These are phyloP conservation scores for Cephalotes varians DNA, from an alignment of 2,888 invertebrate species.

Conservation along the genomic window DNA sequence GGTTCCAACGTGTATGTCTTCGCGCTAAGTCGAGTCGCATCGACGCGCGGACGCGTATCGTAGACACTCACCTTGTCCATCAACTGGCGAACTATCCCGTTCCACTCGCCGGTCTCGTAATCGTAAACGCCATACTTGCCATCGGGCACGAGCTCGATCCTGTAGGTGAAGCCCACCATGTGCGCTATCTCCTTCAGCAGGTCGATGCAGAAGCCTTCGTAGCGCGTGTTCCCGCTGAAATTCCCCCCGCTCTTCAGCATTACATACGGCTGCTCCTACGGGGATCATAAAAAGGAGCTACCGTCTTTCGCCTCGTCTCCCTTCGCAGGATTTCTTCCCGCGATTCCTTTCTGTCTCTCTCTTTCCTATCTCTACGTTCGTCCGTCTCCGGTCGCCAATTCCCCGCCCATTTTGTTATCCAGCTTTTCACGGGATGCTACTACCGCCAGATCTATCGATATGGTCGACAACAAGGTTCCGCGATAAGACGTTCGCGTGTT, in stretches of 20 bases:
- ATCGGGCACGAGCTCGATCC: slow-evolving; percentile 89
- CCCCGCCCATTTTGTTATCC: slow-evolving; percentile 45
- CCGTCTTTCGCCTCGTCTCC: slow-evolving; percentile 64
- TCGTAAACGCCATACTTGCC: slow-evolving; percentile 92
- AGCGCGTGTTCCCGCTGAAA: slow-evolving; percentile 88
- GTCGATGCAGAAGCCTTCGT: slow-evolving; percentile 92
- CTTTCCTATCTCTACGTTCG: slow-evolving; percentile 13
- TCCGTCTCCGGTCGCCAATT: slow-evolving; percentile 9
- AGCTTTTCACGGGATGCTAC: background rate
- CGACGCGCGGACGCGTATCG: background rate
- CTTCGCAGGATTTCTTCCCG: background rate
- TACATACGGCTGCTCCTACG: slow-evolving; percentile 88
- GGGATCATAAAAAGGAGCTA: slow-evolving; percentile 81
- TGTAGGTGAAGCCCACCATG: slow-evolving; percentile 90
- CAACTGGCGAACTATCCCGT: slow-evolving; percentile 89
- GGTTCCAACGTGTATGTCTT: background rate
- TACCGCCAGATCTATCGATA: slow-evolving; percentile 13
- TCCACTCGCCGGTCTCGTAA: slow-evolving; percentile 91
- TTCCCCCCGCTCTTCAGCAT: slow-evolving; percentile 87
- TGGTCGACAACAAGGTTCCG: slow-evolving; percentile 42
- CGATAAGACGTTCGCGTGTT: slow-evolving; percentile 16
- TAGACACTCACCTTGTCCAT: slow-evolving; percentile 88
- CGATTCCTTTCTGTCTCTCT: slow-evolving; percentile 24
- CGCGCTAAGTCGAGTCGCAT: background rate
- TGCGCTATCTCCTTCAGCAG: slow-evolving; percentile 89